phyloP scores from a whole-genome alignment of 2,113 vertebrate species.

The Parus major region DNA sequence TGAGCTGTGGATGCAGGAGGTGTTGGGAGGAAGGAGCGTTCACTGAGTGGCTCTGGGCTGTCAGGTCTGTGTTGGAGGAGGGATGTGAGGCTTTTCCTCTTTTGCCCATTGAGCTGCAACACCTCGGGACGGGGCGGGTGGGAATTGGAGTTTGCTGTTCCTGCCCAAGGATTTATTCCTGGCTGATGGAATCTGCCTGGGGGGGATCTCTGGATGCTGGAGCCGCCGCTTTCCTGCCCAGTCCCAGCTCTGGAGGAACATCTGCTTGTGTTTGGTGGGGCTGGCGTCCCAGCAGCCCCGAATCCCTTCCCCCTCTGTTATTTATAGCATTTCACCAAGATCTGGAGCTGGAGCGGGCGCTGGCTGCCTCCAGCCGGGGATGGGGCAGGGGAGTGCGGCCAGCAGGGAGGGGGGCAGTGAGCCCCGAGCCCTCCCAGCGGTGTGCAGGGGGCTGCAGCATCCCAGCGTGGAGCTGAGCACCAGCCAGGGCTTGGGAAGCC shows the following conservation, averaged over 20 bases:
- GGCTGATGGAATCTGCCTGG: background rate
- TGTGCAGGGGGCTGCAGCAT: accelerated
- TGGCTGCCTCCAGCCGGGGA: background rate
- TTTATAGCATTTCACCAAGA: constrained; percentile 42
- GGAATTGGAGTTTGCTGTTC: background rate
- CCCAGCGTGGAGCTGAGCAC: accelerated
- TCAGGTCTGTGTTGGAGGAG: background rate
- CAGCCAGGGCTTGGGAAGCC: accelerated
- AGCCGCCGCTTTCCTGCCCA: background rate
- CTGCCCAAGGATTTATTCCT: background rate
- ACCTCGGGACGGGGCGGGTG: accelerated
- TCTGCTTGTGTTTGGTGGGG: constrained; percentile 10
- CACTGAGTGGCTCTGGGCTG: accelerated
- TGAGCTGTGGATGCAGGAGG: accelerated
- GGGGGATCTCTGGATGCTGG: background rate
- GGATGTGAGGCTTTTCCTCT: accelerated
- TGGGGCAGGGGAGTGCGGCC: background rate
- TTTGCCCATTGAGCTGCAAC: background rate
- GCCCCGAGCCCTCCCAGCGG: background rate
- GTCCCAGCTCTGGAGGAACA: background rate
- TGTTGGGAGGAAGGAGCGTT: background rate
- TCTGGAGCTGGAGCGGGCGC: constrained; percentile 14
- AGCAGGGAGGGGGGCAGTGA: background rate
- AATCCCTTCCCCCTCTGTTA: constrained; percentile 13
- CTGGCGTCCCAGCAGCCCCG: background rate